phyloP scores from a whole-genome alignment of 2,113 vertebrate genomes.

The Cyanistes caeruleus region DNA sequence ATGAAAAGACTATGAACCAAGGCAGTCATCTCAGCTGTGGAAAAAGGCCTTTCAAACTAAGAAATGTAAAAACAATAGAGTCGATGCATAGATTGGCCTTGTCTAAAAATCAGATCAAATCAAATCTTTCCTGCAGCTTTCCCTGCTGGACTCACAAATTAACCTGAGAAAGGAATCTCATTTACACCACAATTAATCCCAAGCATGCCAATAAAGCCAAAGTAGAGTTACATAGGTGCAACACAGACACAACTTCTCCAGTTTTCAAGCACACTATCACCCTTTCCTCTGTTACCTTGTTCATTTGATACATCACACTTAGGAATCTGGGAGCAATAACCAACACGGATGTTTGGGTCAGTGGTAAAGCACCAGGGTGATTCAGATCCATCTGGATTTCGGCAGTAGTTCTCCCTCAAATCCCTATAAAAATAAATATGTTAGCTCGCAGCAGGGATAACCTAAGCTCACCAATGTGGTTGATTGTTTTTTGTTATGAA shows the following conservation, averaged over 20 bases:
- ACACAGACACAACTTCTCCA: background rate
- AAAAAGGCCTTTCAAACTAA: background rate
- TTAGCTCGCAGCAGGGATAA: slow-evolving; percentile 33
- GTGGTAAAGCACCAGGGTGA: slow-evolving; percentile 97
- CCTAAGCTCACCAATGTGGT: background rate
- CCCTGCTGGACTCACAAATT: background rate
- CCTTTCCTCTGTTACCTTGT: slow-evolving; percentile 75
- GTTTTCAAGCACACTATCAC: background rate
- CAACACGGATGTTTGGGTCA: slow-evolving; percentile 88
- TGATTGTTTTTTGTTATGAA: background rate
- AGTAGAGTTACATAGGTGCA: background rate
- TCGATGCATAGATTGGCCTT: background rate
- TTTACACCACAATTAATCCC: background rate
- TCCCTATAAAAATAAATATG: slow-evolving; percentile 81
- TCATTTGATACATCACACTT: slow-evolving; percentile 82
- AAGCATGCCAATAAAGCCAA: background rate
- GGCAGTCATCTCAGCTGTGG: background rate
- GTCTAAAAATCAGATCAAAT: background rate
- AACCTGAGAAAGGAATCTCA: background rate
- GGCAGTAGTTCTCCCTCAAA: slow-evolving; percentile 94
- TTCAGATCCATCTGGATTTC: slow-evolving; percentile 95
- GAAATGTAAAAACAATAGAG: background rate
- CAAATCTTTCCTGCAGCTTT: background rate
- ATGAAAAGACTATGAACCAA: background rate
- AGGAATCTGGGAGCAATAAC: slow-evolving; percentile 92